Base-by-base conservation (phyloP, 2,113 vertebrate species). In the Hippocampus mohnikei region DNA sequence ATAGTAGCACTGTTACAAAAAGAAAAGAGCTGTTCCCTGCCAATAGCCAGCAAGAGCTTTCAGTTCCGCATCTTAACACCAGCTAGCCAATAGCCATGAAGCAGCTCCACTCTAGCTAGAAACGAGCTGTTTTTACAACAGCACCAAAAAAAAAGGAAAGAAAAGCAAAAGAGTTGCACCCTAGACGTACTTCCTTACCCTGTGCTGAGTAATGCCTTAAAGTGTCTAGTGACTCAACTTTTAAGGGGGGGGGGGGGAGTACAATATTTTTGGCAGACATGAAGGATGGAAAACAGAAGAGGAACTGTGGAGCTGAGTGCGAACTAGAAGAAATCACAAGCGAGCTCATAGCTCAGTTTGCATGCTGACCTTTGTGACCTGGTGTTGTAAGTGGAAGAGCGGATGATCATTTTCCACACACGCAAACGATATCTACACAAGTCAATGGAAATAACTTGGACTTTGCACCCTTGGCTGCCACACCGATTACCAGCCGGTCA, bases 401-500 rank as follows among this genome's bases (percentile, higher is more conserved):
- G 23, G 16, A 10, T 20, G 11, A 25, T 69, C 25, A 7, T 13
- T 68, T 27, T 53, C 48, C 48, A 70, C 50, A 29, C 21, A 64
- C 41, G 63, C 20, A 65, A 16, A 53, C 10, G 20, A 11, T 29
- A 18, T 1, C n/a, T 8, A 18, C 53, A 62, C 0, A 11, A 50
- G 21, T 12, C 41, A 61, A 46, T 52, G 25, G 76, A 70, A 79
- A 66, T 3, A 69, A 68, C 72, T 25, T 52, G 59, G 75, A 85
- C 81, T 87, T 87, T 74, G 70, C 55, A 75, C 69, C 65, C 42
- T 21, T 64, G 1, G 8, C 64, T 62, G 64, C 27, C 75, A 67
- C 78, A 67, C 60, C 18, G 77, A 84, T 88, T 80, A 86, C 11
- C 9, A 44, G 23, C 69, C 66, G 67, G 73, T 84, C 85, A 88